Evolutionary conservation across 2,113 vertebrate species (phyloP).

Genomic region (Petrocephalus microphthalmus): DNA sequence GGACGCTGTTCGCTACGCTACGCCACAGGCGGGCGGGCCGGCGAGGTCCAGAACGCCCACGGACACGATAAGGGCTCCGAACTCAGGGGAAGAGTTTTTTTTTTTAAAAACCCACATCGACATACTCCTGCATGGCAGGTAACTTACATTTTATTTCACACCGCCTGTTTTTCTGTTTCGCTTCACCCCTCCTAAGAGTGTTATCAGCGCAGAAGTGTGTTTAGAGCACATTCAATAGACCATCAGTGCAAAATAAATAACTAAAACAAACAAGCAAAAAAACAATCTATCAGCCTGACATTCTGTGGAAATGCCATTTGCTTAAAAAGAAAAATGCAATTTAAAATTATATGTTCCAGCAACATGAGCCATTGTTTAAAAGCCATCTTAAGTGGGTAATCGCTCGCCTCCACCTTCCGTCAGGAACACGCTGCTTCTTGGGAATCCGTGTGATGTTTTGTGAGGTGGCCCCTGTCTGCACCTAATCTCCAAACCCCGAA

Average conservation of each 20-base stretch:
- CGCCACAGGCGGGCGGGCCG: constrained; percentile 48
- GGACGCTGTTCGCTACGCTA: constrained; percentile 36
- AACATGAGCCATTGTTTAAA: background rate
- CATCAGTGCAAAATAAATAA: background rate
- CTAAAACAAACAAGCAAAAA: background rate
- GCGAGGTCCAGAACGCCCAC: constrained; percentile 42
- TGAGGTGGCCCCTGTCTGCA: background rate
- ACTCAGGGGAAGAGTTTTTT: constrained; percentile 27
- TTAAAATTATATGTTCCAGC: background rate
- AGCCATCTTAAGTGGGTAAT: background rate
- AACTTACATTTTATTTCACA: background rate
- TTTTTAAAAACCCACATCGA: constrained; percentile 32
- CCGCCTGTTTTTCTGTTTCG: background rate
- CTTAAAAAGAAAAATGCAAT: constrained; percentile 1
- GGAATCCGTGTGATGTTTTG: background rate
- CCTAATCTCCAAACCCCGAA: background rate
- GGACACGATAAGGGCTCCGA: constrained; percentile 47
- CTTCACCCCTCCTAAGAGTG: background rate
- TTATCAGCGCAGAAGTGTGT: background rate
- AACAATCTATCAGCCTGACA: background rate
- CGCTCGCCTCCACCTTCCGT: background rate
- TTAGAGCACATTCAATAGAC: background rate
- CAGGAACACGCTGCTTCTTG: background rate
- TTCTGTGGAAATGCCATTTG: background rate
- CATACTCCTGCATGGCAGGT: background rate